These are phyloP conservation scores for Trisateles emortualis DNA, from an alignment of 2,888 invertebrate species.

Conservation along the genomic window DNA sequence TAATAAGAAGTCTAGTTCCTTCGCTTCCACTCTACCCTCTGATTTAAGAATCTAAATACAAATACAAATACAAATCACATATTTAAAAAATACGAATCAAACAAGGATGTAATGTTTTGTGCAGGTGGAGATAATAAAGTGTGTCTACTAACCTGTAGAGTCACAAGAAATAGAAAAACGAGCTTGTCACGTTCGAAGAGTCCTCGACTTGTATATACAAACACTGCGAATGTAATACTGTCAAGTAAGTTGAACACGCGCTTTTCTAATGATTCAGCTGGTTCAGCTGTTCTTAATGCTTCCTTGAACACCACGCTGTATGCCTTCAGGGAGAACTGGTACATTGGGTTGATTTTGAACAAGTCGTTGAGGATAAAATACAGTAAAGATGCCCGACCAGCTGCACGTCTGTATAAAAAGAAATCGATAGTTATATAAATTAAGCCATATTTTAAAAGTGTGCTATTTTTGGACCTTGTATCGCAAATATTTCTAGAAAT, in stretches of 20 bases:
- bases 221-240: constrained; percentile 95
- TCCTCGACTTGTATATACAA: constrained; percentile 95
- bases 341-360: constrained; percentile 97
- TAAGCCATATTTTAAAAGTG: too few relatives aligned
- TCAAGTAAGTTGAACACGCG: constrained; percentile 94
- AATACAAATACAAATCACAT: too few relatives aligned
- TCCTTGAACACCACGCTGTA: constrained; percentile 97
- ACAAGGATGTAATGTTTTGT: too few relatives aligned
- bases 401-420: constrained; percentile 88
- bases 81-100: too few relatives aligned
- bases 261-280: constrained; percentile 89
- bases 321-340: constrained; percentile 98
- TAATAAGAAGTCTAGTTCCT: constrained; percentile 95
- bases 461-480: too few relatives aligned
- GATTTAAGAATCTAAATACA: constrained; percentile 77
- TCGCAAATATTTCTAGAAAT: too few relatives aligned
- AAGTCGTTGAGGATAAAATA: constrained; percentile 98
- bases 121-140: too few relatives aligned
- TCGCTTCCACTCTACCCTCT: constrained; percentile 89
- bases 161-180: constrained; percentile 95
- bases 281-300: constrained; percentile 91
- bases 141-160: constrained; percentile 91
- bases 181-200: constrained; percentile 97
- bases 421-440: too few relatives aligned
- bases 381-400: constrained; percentile 94